phyloP scores from a whole-genome alignment of 2,113 vertebrate genomes.

The Catagonus wagneri region DNA sequence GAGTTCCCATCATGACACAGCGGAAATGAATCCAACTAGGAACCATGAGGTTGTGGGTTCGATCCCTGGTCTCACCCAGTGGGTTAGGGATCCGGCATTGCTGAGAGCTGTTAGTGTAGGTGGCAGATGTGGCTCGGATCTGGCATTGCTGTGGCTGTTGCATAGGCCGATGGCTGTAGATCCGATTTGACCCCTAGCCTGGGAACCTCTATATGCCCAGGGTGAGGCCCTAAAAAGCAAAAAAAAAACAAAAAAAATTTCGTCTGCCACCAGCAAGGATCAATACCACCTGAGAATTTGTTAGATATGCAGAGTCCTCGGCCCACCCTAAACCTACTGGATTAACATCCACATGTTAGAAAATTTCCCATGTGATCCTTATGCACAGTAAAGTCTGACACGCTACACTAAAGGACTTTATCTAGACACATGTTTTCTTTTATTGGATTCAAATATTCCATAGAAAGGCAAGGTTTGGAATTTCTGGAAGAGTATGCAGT shows the following conservation, averaged over 20 bases:
- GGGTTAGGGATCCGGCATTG: no score
- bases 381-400: neutral
- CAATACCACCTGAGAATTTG: neutral
- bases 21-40: no score
- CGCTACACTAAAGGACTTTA: neutral
- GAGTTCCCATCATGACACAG: no score
- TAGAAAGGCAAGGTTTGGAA: constrained; percentile 5
- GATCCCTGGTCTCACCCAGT: no score
- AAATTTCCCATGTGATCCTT: neutral
- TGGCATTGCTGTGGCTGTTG: no score
- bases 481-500: constrained; percentile 40
- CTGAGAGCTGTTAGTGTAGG: no score
- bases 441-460: neutral
- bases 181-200: no score
- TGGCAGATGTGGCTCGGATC: no score
- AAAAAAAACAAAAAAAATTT: neutral
- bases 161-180: no score
- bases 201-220: no score
- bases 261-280: neutral
- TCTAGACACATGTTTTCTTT: constrained; percentile 51
- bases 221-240: no score
- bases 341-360: neutral
- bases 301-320: neutral
- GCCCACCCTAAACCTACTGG: neutral
- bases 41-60: no score